phyloP scores from a whole-genome alignment of 2,797 vertebrate genomes.

The Sebastes elongatus region DNA sequence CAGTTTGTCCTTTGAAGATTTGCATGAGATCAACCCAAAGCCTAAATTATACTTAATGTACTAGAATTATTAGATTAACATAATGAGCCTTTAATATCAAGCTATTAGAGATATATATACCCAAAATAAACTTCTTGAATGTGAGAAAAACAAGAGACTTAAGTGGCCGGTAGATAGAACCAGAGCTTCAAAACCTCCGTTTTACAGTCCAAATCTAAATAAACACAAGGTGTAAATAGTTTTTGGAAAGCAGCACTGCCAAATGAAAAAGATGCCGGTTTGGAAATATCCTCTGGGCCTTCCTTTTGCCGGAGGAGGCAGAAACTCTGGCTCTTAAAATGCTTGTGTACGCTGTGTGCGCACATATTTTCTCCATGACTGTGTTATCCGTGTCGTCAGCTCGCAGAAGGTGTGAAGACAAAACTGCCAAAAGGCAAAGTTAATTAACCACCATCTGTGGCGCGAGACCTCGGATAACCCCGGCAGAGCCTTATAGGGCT shows the following conservation, averaged over 20 bases:
- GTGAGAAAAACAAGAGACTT: not conserved
- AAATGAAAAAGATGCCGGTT: conserved; percentile 6
- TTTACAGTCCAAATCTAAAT: conserved; percentile 12
- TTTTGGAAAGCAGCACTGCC: not conserved
- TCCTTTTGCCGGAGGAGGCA: not conserved
- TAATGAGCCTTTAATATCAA: not conserved
- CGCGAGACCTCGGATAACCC: conserved; percentile 45
- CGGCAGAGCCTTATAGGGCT: not conserved
- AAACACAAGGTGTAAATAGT: conserved; percentile 13
- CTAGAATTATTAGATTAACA: not conserved
- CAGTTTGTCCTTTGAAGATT: conserved; percentile 10
- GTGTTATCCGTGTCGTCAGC: conserved; percentile 1
- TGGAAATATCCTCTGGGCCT: conserved; percentile 12
- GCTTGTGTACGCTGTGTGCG: conserved; percentile 2
- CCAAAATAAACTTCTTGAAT: conserved; percentile 1
- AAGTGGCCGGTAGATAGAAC: not conserved
- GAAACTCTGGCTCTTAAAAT: conserved; percentile 26
- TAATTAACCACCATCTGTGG: conserved; percentile 67
- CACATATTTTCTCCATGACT: conserved; percentile 52
- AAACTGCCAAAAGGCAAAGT: conserved; percentile 51
- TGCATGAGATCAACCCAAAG: not conserved
- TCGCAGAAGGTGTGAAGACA: conserved; percentile 64
- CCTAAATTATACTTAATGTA: not conserved
- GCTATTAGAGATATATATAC: not conserved
- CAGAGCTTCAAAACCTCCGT: not conserved